A percentile compares a stretch with the other conserved stretches of the same genome.
Conservation (phyloP, 1,140 invertebrate species). For the Bombus pyrosoma region DNA sequence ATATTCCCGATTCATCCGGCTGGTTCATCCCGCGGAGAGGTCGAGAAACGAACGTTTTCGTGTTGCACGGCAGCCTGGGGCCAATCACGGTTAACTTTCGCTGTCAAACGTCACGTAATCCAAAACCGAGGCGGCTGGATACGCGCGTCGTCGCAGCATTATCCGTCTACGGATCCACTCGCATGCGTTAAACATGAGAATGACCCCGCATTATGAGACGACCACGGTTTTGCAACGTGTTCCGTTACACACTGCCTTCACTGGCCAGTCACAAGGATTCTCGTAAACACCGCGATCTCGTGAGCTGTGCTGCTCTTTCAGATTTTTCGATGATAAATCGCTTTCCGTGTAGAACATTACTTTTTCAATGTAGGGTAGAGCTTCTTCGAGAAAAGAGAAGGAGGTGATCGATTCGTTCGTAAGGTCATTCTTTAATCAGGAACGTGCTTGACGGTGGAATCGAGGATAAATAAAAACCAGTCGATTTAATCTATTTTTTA, state of each 20-base stretch:
- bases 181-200: slow-evolving; percentile 44
- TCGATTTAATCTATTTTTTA: too few species aligned
- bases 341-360: neutral
- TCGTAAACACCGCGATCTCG: neutral
- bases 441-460: too few species aligned
- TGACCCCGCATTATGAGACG: slow-evolving; percentile 34
- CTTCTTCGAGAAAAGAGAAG: too few species aligned
- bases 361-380: neutral
- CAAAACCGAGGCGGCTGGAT: slow-evolving; percentile 43
- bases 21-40: slow-evolving; percentile 29
- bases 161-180: slow-evolving; percentile 32
- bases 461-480: too few species aligned
- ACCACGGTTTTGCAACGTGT: slow-evolving; percentile 49
- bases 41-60: slow-evolving; percentile 34
- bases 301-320: neutral
- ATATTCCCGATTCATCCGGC: slow-evolving; percentile 12
- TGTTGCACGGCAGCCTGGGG: slow-evolving; percentile 40
- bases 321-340: neutral
- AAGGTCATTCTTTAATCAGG: too few species aligned
- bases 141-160: slow-evolving; percentile 12
- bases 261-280: neutral
- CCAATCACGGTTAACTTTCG: slow-evolving; percentile 66
- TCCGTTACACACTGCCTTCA: slow-evolving; percentile 10
- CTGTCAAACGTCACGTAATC: slow-evolving; percentile 73
- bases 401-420: too few species aligned